A percentile compares a stretch with the other conserved stretches of the same genome.
phyloP scores from a whole-genome alignment of 2,113 vertebrate genomes.

The Thinocorus orbignyianus region DNA sequence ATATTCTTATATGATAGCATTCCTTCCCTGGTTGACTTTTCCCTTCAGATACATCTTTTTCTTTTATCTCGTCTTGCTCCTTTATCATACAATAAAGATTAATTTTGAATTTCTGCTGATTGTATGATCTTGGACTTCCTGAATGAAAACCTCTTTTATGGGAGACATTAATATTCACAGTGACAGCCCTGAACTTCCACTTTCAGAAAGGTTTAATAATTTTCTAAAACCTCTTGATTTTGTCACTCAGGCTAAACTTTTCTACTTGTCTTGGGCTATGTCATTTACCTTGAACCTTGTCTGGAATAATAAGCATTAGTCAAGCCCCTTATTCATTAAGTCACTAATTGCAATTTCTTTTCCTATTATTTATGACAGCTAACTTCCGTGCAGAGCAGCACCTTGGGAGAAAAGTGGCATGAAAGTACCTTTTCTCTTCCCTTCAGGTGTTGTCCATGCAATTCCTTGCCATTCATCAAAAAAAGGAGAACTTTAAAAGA shows the following conservation, averaged over 20 bases:
- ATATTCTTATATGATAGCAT: neutral
- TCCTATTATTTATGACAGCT: neutral
- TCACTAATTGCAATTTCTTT: slow-evolving; percentile 23
- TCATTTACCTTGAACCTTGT: neutral
- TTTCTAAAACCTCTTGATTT: slow-evolving; percentile 65
- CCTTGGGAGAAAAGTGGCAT: neutral
- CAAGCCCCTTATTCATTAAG: slow-evolving; percentile 6
- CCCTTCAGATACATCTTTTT: neutral
- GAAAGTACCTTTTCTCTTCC: neutral
- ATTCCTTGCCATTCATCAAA: neutral
- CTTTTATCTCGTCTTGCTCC: neutral
- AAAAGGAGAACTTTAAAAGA: neutral
- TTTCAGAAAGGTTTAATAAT: slow-evolving; percentile 50
- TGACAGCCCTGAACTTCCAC: slow-evolving; percentile 13
- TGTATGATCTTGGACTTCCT: slow-evolving; percentile 19
- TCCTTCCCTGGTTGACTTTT: slow-evolving; percentile 13
- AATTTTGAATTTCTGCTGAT: slow-evolving; percentile 59
- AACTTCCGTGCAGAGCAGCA: neutral
- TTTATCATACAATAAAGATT: slow-evolving; percentile 53
- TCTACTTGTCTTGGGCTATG: neutral
- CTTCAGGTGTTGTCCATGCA: neutral
- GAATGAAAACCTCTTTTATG: slow-evolving; percentile 41
- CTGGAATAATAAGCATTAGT: neutral
- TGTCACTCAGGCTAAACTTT: slow-evolving; percentile 27
- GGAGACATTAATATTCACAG: slow-evolving; percentile 47